Conservation (phyloP, 1,140 invertebrate genomes). For the Drosophila melanogaster region DNA sequence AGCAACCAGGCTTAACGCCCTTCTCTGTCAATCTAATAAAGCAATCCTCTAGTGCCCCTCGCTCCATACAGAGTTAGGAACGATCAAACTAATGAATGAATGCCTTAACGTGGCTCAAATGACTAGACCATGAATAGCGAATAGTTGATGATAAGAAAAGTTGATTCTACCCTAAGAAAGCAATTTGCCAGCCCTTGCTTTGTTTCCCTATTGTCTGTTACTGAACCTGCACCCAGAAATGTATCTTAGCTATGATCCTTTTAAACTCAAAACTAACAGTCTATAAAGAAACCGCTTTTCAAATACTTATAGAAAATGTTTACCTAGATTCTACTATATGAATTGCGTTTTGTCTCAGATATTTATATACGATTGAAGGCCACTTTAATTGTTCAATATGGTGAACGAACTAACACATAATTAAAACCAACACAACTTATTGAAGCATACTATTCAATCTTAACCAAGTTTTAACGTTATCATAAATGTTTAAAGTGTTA, state of each 20-base stretch:
- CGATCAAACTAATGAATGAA: conserved; percentile 62
- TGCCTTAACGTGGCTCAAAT: conserved; percentile 72
- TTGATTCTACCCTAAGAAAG: conserved; percentile 21
- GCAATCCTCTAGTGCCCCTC: conserved; percentile 75
- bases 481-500: conserved; percentile 78
- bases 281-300: conserved; percentile 59
- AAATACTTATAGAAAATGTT: conserved; percentile 71
- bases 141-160: conserved; percentile 33
- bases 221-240: conserved; percentile 44
- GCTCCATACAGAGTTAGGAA: conserved; percentile 62
- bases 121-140: conserved; percentile 58
- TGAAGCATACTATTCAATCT: conserved; percentile 72
- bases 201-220: conserved; percentile 48
- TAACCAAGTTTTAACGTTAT: conserved; percentile 76
- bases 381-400: conserved; percentile 73
- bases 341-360: conserved; percentile 70
- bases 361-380: conserved; percentile 61
- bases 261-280: conserved; percentile 55
- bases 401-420: conserved; percentile 31
- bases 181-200: conserved; percentile 25
- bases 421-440: conserved; percentile 25
- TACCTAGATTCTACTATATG: conserved; percentile 77
- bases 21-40: conserved; percentile 73
- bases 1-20: conserved; percentile 26
- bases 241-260: conserved; percentile 52